These are phyloP conservation scores for Tachystola acroxantha DNA, from an alignment of 2,888 invertebrate species.

Conservation along the genomic window DNA sequence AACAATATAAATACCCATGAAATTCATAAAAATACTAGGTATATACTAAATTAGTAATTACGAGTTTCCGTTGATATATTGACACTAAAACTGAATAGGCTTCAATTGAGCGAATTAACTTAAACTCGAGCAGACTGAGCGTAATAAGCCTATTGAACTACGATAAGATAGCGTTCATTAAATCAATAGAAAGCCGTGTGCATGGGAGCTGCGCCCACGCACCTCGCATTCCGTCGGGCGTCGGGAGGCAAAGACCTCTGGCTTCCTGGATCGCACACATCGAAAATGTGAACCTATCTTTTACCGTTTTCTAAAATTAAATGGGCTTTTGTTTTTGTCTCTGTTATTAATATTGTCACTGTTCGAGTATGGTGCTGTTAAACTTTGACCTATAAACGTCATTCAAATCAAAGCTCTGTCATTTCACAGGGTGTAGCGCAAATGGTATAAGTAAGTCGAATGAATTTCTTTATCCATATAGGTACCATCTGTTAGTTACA, in stretches of 20 bases:
- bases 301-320: constrained; percentile 9
- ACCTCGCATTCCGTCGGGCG: constrained; percentile 65
- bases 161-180: constrained; percentile 72
- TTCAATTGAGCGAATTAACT: constrained; percentile 12
- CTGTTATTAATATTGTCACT: neutral
- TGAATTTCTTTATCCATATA: too few species aligned
- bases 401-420: too few species aligned
- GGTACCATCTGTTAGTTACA: too few species aligned
- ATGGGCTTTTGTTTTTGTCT: neutral
- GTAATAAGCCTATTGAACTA: constrained; percentile 60
- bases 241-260: constrained; percentile 72
- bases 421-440: too few species aligned
- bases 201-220: constrained; percentile 59
- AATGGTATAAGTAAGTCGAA: too few species aligned
- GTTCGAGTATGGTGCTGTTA: too few species aligned
- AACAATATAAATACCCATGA: too few species aligned
- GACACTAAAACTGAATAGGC: too few species aligned
- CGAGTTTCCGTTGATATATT: too few species aligned
- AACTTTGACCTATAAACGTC: too few species aligned
- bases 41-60: too few species aligned
- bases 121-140: constrained; percentile 44
- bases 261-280: constrained; percentile 57
- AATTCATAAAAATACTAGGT: too few species aligned
- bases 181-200: constrained; percentile 72
- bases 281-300: constrained; percentile 37